Evolutionary conservation across 2,888 invertebrate genomes (phyloP), one percentile per base, ranked within the genome.

Genomic region (Minunthozetes semirufus): DNA sequence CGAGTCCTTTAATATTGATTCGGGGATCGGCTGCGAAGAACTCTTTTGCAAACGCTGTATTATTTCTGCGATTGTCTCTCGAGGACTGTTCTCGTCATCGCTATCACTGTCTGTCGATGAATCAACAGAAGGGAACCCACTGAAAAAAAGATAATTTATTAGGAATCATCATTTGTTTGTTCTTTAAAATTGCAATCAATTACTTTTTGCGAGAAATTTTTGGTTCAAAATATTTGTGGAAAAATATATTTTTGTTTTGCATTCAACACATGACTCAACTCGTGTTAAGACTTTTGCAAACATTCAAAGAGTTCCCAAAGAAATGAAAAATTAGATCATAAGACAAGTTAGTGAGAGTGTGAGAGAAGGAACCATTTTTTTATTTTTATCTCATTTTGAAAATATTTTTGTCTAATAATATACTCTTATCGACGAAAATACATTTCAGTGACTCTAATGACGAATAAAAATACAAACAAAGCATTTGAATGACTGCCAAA

Each of bases 1-100:
- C 19, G 56, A 56, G 56, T 75, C 72, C 22, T 75, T 73, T 3
- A 59, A 1, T 6, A 72, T 56, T 9, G 46, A 50, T 1, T 50
- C 59, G 19, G 75, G 72, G 6, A 75, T 75, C 19, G 75, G 76
- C 25, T 74, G 76, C 8, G 68, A 75, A 19, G 74, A 70, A 19
- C 70, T 70, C 70, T 70, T 72, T 19, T 74, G 74, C n/a, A 74
- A 27, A 13, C 74, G 46, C 46, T 74, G 70, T 48, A 74, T 70
- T 2, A 74, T 74, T 13, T 74, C 71, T 15, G 74, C 68, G 50
- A 74, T 46, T 38, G 74, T 48, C 19, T 29, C 42, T 8, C 70
- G 38, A 27, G 59, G 27, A 59, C 25, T 59, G 59, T 27, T 38
- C 38, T 70, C 50, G n/a, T 68, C 70, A 15, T 68, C 70, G 22